phyloP scores from a whole-genome alignment of 2,797 vertebrate genomes.

The Nothura maculosa region DNA sequence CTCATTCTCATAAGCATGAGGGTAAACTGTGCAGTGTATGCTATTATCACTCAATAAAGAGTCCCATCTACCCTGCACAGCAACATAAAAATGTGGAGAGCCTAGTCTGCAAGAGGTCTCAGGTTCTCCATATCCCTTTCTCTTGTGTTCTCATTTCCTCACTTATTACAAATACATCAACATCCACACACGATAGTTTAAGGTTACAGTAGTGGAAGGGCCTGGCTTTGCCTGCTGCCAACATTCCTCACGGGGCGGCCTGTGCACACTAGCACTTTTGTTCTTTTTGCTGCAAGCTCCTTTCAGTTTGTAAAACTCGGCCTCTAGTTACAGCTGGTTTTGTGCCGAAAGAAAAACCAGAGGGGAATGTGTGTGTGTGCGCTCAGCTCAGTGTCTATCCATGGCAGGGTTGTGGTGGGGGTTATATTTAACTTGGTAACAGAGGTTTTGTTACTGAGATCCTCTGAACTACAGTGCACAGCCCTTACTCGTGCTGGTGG shows the following conservation, averaged over 20 bases:
- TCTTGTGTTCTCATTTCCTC: conserved; percentile 12
- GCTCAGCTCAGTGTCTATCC: conserved; percentile 18
- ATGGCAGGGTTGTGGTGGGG: not conserved
- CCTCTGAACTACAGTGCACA: conserved; percentile 44
- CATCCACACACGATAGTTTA: conserved; percentile 64
- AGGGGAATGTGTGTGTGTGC: not conserved
- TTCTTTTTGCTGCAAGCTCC: conserved; percentile 62
- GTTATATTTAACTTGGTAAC: conserved; percentile 58
- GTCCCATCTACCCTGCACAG: conserved; percentile 10
- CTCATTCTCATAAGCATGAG: not conserved
- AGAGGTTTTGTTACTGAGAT: conserved; percentile 56
- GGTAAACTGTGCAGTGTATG: not conserved
- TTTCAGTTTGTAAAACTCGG: conserved; percentile 66
- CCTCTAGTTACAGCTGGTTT: conserved; percentile 67
- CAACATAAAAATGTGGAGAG: conserved; percentile 41
- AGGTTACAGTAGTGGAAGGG: conserved; percentile 59
- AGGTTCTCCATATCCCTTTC: conserved; percentile 12
- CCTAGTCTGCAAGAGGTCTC: conserved; percentile 39
- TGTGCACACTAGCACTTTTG: conserved; percentile 67
- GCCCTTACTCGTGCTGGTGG: conserved; percentile 46
- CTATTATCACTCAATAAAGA: conserved; percentile 23
- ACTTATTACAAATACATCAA: conserved; percentile 33
- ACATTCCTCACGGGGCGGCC: conserved; percentile 57
- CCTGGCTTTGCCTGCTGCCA: conserved; percentile 53
- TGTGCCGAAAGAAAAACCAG: conserved; percentile 55